A percentile compares a stretch with the other conserved stretches of the same genome.
phyloP scores from a whole-genome alignment of 2,113 vertebrate genomes.

The Lagopus muta region DNA sequence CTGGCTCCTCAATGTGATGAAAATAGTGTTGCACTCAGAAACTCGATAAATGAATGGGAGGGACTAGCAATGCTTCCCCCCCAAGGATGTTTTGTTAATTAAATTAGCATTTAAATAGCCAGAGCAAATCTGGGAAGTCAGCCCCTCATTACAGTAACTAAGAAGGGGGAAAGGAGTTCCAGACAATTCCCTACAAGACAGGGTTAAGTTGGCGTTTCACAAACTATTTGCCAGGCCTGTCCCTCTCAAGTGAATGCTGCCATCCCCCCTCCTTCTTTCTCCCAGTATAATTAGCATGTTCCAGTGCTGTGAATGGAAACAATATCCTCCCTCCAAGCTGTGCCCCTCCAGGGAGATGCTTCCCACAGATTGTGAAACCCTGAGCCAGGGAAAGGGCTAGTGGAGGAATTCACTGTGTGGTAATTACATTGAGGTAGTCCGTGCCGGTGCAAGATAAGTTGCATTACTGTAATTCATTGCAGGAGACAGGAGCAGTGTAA shows the following conservation, averaged over 20 bases:
- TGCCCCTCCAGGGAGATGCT: conserved; percentile 67
- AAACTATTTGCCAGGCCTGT: conserved; percentile 45
- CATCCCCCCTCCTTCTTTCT: background rate
- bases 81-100: conserved; percentile 62
- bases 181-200: conserved; percentile 66
- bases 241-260: conserved; percentile 61
- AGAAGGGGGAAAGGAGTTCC: conserved; percentile 41
- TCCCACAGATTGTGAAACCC: conserved; percentile 42
- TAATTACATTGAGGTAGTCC: background rate
- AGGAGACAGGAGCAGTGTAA: background rate
- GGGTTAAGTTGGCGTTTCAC: conserved; percentile 62
- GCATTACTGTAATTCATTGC: background rate
- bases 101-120: conserved; percentile 71
- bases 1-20: background rate
- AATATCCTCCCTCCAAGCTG: conserved; percentile 64
- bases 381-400: conserved; percentile 53
- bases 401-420: conserved; percentile 46
- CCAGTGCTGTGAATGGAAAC: conserved; percentile 62
- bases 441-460: background rate
- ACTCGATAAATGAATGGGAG: conserved; percentile 54
- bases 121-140: conserved; percentile 67
- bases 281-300: conserved; percentile 51
- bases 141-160: conserved; percentile 67
- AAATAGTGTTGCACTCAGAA: conserved; percentile 8
- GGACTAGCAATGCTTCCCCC: conserved; percentile 8